Conservation (phyloP, 1,140 invertebrate species). For the Lithobius niger region DNA sequence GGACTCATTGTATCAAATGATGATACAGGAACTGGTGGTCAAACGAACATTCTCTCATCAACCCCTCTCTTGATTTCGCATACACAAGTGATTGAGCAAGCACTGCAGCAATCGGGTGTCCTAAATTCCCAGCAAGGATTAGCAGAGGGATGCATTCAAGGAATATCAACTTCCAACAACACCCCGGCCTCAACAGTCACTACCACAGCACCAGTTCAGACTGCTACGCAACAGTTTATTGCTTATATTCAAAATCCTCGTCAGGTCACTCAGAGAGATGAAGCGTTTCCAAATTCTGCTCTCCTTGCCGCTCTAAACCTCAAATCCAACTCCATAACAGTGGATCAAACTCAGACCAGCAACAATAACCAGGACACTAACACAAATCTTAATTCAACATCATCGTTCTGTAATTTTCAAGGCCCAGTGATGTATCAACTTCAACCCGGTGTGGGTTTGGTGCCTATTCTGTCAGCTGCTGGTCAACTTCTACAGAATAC, state of each 20-base stretch:
- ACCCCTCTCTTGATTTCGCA: background rate
- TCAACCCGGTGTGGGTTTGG: background rate
- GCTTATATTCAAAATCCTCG: background rate
- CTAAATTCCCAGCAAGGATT: background rate
- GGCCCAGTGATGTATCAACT: background rate
- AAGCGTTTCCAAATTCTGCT: background rate
- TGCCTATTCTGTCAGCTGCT: background rate
- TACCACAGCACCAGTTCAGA: background rate
- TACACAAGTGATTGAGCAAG: conserved; percentile 4
- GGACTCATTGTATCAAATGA: no score
- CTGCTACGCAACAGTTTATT: background rate
- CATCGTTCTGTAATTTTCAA: background rate
- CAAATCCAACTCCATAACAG: background rate
- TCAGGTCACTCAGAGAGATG: background rate
- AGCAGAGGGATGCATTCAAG: no score
- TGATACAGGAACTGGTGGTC: background rate
- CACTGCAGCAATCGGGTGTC: conserved; percentile 16
- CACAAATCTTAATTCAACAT: background rate
- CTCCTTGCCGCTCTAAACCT: background rate
- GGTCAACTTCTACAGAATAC: background rate
- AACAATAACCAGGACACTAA: background rate
- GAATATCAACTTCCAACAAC: no score
- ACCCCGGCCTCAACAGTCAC: background rate
- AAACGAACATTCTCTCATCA: background rate
- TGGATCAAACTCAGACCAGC: background rate